Evolutionary conservation across 2,888 invertebrate genomes (phyloP).

Genomic region (Germaria angustata): DNA sequence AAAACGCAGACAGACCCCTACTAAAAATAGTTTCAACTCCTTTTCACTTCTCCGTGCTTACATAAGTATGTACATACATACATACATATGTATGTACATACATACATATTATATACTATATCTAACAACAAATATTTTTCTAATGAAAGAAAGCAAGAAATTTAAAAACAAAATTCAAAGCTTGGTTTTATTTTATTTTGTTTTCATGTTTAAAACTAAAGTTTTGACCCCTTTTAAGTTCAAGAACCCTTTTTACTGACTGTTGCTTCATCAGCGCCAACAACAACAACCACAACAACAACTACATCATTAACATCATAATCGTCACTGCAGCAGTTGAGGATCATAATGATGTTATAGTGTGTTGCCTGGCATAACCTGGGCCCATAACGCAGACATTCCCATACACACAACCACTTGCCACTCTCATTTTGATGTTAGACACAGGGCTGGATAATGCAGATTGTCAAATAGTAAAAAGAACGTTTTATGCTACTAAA

Average conservation of each 20-base stretch:
- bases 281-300: conserved; percentile 3
- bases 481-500: too few relatives aligned
- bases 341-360: conserved; percentile 54
- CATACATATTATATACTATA: neutral
- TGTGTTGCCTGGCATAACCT: conserved; percentile 32
- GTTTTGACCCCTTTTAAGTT: conserved; percentile 78
- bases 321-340: conserved; percentile 15
- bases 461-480: neutral
- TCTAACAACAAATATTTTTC: conserved; percentile 41
- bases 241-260: conserved; percentile 78
- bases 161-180: conserved; percentile 9
- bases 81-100: too few relatives aligned
- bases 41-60: conserved; percentile 42
- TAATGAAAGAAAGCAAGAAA: conserved; percentile 42
- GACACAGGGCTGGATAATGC: neutral
- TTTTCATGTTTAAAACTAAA: conserved; percentile 11
- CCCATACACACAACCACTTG: neutral
- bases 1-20: neutral
- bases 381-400: neutral
- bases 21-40: conserved; percentile 48
- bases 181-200: conserved; percentile 19
- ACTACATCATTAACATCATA: neutral
- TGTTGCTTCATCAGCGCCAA: conserved; percentile 57
- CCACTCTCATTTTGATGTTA: neutral
- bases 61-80: too few relatives aligned